phyloP scores from a whole-genome alignment of 2,797 vertebrate genomes.

The Glyptemys insculpta region DNA sequence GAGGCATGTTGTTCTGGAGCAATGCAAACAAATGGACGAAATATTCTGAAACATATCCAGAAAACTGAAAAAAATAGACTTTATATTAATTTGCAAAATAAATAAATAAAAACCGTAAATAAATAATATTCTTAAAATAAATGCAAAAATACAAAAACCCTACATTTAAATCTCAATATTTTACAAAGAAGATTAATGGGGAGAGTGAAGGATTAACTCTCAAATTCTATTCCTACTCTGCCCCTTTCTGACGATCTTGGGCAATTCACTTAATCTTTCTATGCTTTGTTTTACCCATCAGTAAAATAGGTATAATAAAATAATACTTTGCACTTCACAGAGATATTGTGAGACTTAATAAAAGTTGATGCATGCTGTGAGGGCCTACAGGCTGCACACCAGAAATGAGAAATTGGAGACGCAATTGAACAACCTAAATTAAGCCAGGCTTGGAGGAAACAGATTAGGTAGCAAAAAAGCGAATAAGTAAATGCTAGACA shows the following conservation, averaged over 20 bases:
- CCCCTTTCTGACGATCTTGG: neutral
- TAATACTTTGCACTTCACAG: neutral
- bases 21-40: neutral
- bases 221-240: neutral
- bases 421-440: conserved; percentile 12
- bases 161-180: neutral
- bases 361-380: conserved; percentile 36
- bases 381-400: conserved; percentile 1
- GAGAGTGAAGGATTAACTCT: neutral
- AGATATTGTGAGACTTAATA: conserved; percentile 8
- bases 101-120: neutral
- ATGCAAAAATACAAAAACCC: neutral
- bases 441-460: conserved; percentile 33
- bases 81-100: neutral
- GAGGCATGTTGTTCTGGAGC: neutral
- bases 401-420: conserved; percentile 33
- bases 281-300: neutral
- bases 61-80: neutral
- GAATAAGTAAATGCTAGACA: conserved; percentile 24
- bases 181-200: accelerated
- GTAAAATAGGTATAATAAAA: conserved; percentile 26
- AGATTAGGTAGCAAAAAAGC: conserved; percentile 9
- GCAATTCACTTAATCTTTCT: neutral
- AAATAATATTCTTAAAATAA: neutral
- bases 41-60: neutral